Evolutionary conservation across 2,888 invertebrate species (phyloP).

Genomic region (Escarpia spicata): DNA sequence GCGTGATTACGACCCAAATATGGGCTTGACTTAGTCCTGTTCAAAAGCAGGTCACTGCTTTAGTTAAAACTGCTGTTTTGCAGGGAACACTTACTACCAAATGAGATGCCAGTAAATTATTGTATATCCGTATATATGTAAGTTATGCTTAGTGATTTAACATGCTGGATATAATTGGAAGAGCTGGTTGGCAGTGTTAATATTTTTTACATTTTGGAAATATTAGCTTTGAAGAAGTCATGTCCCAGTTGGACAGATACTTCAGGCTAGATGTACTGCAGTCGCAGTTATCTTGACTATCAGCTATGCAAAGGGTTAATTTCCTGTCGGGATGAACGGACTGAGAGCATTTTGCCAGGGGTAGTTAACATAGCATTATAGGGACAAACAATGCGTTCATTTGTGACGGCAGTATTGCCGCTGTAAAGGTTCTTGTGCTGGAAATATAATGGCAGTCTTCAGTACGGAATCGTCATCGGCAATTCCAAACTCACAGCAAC

Average conservation of each 20-base stretch:
- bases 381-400: not conserved
- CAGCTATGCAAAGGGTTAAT: slow-evolving; percentile 16
- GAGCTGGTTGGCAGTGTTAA: not conserved
- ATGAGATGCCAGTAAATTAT: slow-evolving; percentile 7
- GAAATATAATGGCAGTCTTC: not conserved
- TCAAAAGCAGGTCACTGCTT: not conserved
- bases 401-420: not conserved
- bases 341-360: slow-evolving; percentile 6
- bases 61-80: slow-evolving; percentile 5
- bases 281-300: not conserved
- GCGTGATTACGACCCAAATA: not conserved
- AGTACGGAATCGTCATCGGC: not conserved
- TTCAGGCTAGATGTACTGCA: not conserved
- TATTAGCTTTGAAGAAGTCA: not conserved
- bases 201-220: slow-evolving; percentile 8
- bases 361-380: slow-evolving; percentile 16
- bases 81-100: slow-evolving; percentile 7
- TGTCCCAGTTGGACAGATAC: not conserved
- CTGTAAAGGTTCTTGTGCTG: not conserved
- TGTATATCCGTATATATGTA: not conserved
- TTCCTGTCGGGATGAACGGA: not conserved
- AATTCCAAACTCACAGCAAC: slow-evolving; percentile 12
- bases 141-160: slow-evolving; percentile 16
- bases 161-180: not conserved
- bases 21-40: slow-evolving; percentile 1